These are phyloP conservation scores for Gymnothorax reevesii DNA, from an alignment of 2,797 vertebrate genomes.

Conservation along the genomic window DNA sequence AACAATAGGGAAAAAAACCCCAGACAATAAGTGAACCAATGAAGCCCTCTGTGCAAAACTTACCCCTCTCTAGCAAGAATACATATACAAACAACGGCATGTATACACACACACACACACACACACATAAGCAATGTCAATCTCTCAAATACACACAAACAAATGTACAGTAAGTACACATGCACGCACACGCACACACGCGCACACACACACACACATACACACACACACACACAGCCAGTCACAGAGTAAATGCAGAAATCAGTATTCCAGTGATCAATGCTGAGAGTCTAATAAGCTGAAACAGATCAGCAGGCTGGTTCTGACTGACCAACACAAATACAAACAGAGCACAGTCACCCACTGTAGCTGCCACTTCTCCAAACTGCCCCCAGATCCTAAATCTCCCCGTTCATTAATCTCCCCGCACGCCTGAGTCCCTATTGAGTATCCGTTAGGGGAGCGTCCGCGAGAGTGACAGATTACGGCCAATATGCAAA, in stretches of 20 bases:
- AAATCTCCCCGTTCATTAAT: neutral
- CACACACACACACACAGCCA: neutral
- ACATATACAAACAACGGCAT: neutral
- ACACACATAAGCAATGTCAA: no score
- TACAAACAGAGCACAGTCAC: neutral
- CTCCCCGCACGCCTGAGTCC: neutral
- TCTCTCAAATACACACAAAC: neutral
- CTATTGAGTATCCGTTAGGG: neutral
- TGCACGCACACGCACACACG: conserved; percentile 1
- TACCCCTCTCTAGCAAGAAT: neutral
- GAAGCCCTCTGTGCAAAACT: no score
- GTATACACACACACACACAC: neutral
- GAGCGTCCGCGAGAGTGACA: neutral
- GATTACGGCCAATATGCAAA: neutral
- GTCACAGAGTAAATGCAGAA: neutral
- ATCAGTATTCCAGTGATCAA: neutral
- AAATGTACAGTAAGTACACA: conserved; percentile 61
- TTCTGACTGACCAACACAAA: neutral
- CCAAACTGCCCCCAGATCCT: neutral
- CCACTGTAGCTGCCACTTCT: neutral
- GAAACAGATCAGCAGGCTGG: neutral
- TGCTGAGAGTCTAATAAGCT: neutral
- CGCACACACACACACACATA: neutral
- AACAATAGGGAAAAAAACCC: no score
- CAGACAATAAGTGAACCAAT: no score